phyloP scores from a whole-genome alignment of 2,113 vertebrate genomes.

The Urocitellus parryii region DNA sequence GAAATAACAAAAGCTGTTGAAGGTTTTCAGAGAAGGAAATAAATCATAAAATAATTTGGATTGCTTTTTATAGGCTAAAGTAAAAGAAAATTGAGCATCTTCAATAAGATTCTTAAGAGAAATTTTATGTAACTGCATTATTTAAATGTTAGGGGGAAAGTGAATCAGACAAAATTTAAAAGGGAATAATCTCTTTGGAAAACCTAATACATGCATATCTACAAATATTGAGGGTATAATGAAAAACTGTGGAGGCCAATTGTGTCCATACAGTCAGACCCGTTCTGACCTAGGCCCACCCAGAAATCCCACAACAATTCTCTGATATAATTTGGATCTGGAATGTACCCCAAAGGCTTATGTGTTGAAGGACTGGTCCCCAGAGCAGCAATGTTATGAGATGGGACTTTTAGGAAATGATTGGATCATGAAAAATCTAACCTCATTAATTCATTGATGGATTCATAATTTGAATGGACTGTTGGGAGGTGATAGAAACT shows the following conservation, averaged over 20 bases:
- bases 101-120: slow-evolving; percentile 57
- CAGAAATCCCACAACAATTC: not conserved
- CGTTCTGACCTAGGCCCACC: not conserved
- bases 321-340: not conserved
- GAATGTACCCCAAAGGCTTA: not conserved
- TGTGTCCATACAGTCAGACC: not conserved
- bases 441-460: not conserved
- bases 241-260: slow-evolving; percentile 30
- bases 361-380: not conserved
- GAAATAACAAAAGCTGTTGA: slow-evolving; percentile 49
- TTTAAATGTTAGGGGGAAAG: slow-evolving; percentile 56
- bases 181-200: slow-evolving; percentile 46
- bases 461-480: not conserved
- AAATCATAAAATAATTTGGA: slow-evolving; percentile 71
- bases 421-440: not conserved
- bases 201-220: slow-evolving; percentile 17
- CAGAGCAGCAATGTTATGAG: not conserved
- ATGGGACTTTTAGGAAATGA: not conserved
- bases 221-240: not conserved
- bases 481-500: not conserved
- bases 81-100: slow-evolving; percentile 63
- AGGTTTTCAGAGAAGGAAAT: slow-evolving; percentile 66
- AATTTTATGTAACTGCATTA: slow-evolving; percentile 41
- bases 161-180: slow-evolving; percentile 59
- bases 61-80: slow-evolving; percentile 48